Evolutionary conservation across 2,888 invertebrate genomes (phyloP).

Genomic region (Caenorhabditis sp.): DNA sequence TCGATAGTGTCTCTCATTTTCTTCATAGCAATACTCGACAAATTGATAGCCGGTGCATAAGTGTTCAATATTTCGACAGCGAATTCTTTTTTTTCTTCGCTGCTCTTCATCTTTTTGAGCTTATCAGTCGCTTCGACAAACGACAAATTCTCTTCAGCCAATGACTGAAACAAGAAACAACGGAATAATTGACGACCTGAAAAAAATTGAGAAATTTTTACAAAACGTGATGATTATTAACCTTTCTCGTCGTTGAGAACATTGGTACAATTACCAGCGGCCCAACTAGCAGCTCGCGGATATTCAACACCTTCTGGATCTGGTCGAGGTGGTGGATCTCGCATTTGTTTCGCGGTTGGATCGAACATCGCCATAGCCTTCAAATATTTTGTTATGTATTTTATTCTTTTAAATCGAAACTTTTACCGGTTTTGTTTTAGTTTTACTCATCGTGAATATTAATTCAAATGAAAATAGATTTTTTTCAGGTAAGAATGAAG

Average conservation of each 20-base stretch:
- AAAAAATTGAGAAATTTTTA: too few species aligned
- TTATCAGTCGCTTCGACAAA: slow-evolving; percentile 66
- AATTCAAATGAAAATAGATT: not conserved
- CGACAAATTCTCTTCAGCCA: slow-evolving; percentile 68
- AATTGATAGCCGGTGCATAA: slow-evolving; percentile 62
- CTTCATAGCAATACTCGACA: slow-evolving; percentile 64
- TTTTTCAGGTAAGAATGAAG: not conserved
- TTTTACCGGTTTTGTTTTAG: too few species aligned
- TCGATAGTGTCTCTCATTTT: slow-evolving; percentile 53
- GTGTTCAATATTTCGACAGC: slow-evolving; percentile 59
- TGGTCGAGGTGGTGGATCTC: slow-evolving; percentile 44
- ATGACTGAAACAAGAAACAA: slow-evolving; percentile 63
- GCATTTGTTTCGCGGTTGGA: slow-evolving; percentile 24
- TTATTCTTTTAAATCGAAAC: too few species aligned
- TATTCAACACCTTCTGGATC: slow-evolving; percentile 61
- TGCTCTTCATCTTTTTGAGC: slow-evolving; percentile 62
- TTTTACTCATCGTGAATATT: too few species aligned
- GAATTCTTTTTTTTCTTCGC: slow-evolving; percentile 58
- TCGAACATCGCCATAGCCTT: slow-evolving; percentile 47
- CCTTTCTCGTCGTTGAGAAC: slow-evolving; percentile 65
- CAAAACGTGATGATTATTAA: too few species aligned
- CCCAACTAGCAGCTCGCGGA: slow-evolving; percentile 67
- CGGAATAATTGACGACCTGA: slow-evolving; percentile 67
- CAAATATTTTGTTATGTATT: not conserved
- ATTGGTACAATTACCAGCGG: slow-evolving; percentile 58